Conservation (phyloP, 2,113 vertebrate genomes). For the Rhegmatorhina hoffmannsi region DNA sequence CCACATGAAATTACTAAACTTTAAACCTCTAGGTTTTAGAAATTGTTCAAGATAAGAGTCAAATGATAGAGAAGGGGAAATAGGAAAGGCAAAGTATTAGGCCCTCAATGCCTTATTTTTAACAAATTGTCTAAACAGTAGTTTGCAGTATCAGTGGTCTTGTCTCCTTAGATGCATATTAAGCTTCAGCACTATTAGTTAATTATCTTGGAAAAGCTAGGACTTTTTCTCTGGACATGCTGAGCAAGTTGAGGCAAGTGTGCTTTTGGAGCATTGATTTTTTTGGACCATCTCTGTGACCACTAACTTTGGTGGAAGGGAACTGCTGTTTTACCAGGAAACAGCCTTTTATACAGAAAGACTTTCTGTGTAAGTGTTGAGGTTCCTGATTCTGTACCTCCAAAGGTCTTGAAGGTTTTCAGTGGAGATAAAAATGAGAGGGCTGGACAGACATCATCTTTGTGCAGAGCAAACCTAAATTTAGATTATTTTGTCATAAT, state of each 20-base stretch:
- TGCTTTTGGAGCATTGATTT: not conserved
- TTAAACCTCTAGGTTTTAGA: slow-evolving; percentile 39
- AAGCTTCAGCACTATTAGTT: not conserved
- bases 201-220: not conserved
- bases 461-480: not conserved
- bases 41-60: slow-evolving; percentile 17
- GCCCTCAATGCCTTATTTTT: not conserved
- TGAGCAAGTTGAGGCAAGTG: not conserved
- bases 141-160: not conserved
- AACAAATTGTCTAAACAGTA: not conserved
- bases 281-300: not conserved
- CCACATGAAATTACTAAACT: slow-evolving; percentile 63
- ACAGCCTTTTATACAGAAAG: not conserved
- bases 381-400: not conserved
- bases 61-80: slow-evolving; percentile 5
- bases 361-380: not conserved
- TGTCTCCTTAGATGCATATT: not conserved
- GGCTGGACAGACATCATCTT: not conserved
- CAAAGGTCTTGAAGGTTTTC: not conserved
- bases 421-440: not conserved
- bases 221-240: not conserved
- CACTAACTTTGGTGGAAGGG: not conserved
- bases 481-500: not conserved
- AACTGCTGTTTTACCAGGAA: not conserved
- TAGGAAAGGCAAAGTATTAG: not conserved